phyloP scores from a whole-genome alignment of 1,140 invertebrate species.

The Rhagoletis zephyria region DNA sequence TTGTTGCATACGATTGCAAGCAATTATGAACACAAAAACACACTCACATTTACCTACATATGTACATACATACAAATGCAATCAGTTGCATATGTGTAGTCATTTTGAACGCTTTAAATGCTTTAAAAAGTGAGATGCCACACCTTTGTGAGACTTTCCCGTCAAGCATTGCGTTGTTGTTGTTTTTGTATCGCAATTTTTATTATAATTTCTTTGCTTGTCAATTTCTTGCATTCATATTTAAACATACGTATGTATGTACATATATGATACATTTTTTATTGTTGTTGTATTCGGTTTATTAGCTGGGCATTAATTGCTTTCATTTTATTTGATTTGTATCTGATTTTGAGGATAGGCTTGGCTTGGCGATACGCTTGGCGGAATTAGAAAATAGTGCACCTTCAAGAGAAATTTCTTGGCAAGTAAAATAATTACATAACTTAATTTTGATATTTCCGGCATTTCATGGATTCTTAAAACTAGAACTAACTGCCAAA shows the following conservation, averaged over 20 bases:
- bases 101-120: background rate
- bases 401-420: background rate
- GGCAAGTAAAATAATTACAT: background rate
- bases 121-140: slow-evolving; percentile 24
- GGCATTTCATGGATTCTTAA: background rate
- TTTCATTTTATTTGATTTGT: background rate
- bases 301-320: background rate
- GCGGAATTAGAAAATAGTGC: background rate
- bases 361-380: background rate
- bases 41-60: background rate
- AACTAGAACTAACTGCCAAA: no score
- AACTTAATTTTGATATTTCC: background rate
- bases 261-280: no score
- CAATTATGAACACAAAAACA: background rate
- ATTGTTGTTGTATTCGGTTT: background rate
- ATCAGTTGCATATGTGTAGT: slow-evolving; percentile 29
- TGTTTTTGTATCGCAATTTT: slow-evolving; percentile 25
- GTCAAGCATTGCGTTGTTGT: background rate
- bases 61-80: no score
- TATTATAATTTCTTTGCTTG: slow-evolving; percentile 46
- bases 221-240: background rate
- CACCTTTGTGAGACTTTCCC: slow-evolving; percentile 40
- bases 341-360: slow-evolving; percentile 22
- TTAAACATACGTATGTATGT: background rate
- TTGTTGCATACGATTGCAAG: no score